These are phyloP conservation scores for Neotoxoptera formosana DNA, from an alignment of 1,140 invertebrate genomes.

Conservation along the genomic window DNA sequence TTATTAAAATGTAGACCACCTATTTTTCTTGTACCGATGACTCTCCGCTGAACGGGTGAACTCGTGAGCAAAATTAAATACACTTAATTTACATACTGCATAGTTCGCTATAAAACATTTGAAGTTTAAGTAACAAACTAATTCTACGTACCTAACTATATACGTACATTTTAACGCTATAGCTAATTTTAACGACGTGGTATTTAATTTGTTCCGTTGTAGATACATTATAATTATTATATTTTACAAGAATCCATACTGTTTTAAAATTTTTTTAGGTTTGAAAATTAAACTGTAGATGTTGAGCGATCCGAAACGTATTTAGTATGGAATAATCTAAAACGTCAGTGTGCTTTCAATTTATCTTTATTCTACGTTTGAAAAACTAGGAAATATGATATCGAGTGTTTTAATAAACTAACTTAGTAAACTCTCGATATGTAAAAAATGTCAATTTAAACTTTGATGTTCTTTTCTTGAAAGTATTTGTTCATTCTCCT, in stretches of 20 bases:
- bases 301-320: not conserved
- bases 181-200: not conserved
- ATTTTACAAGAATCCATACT: not conserved
- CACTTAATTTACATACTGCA: not conserved
- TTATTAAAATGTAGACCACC: not conserved
- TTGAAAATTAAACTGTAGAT: not conserved
- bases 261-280: not conserved
- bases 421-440: not conserved
- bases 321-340: not conserved
- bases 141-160: no score
- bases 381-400: not conserved
- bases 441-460: slow-evolving; percentile 27
- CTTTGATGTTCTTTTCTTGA: slow-evolving; percentile 8
- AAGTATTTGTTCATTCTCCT: not conserved
- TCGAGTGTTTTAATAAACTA: not conserved
- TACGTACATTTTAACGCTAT: not conserved
- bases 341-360: not conserved
- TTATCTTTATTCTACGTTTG: not conserved
- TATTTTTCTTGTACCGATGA: not conserved
- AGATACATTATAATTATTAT: not conserved
- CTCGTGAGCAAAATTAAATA: not conserved
- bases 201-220: not conserved
- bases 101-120: not conserved
- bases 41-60: not conserved
- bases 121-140: not conserved